These are phyloP conservation scores for Drosophila melanosoma DNA, from an alignment of 2,888 invertebrate species.

Conservation along the genomic window DNA sequence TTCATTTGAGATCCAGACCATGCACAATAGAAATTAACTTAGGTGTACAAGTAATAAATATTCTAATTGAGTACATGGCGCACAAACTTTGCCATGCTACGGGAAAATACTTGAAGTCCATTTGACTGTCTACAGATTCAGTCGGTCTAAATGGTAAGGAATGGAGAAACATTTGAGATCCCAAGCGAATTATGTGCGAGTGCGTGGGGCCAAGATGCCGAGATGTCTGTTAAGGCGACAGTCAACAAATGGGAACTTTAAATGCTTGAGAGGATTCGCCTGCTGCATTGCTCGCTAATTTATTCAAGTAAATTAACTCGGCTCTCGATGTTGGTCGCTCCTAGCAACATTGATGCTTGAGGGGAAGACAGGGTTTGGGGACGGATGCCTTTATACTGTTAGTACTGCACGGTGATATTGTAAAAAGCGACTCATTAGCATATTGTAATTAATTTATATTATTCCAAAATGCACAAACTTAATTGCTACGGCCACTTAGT, in stretches of 20 bases:
- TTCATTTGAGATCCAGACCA: constrained; percentile 29
- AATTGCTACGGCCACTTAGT: constrained; percentile 78
- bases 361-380: not conserved
- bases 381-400: not conserved
- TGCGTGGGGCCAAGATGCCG: constrained; percentile 1
- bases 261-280: constrained; percentile 50
- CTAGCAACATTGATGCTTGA: constrained; percentile 17
- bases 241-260: constrained; percentile 47
- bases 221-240: constrained; percentile 27
- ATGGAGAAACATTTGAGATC: constrained; percentile 34
- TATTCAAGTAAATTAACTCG: constrained; percentile 76
- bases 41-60: constrained; percentile 51
- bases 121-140: constrained; percentile 26
- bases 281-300: constrained; percentile 70
- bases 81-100: constrained; percentile 15
- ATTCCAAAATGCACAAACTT: constrained; percentile 78
- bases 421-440: constrained; percentile 71
- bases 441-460: constrained; percentile 81
- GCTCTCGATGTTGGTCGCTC: constrained; percentile 44
- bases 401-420: constrained; percentile 41
- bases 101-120: constrained; percentile 40
- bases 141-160: constrained; percentile 22
- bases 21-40: constrained; percentile 37
- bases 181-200: constrained; percentile 22
- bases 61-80: constrained; percentile 51